phyloP scores from a whole-genome alignment of 2,888 invertebrate genomes.

The Urechis unicinctus region DNA sequence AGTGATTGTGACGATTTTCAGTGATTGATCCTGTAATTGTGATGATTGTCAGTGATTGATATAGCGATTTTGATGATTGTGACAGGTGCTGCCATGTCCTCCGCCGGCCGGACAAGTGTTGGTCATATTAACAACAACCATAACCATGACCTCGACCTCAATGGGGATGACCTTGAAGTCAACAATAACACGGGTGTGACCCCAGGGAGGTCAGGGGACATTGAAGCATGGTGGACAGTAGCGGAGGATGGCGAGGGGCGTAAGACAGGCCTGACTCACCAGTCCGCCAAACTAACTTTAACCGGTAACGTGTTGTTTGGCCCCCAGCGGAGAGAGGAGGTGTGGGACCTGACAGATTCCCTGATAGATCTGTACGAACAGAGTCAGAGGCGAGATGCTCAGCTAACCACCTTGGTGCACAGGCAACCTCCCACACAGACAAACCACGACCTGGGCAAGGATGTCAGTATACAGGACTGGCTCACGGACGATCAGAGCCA shows the following conservation, averaged over 20 bases:
- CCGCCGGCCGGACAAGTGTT: no score
- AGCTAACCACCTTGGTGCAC: background rate
- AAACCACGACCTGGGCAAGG: background rate
- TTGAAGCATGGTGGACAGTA: slow-evolving; percentile 22
- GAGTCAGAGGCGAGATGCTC: slow-evolving; percentile 9
- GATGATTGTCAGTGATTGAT: no score
- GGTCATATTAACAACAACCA: no score
- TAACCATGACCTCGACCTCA: background rate
- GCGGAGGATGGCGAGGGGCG: slow-evolving; percentile 8
- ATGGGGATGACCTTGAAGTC: background rate
- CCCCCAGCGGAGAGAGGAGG: slow-evolving; percentile 26
- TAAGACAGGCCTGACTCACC: slow-evolving; percentile 15
- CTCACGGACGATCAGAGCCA: slow-evolving; percentile 38
- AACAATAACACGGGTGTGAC: background rate
- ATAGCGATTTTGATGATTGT: no score
- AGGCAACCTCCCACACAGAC: background rate
- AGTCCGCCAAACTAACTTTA: slow-evolving; percentile 16
- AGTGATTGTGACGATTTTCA: no score
- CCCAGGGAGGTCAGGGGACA: background rate
- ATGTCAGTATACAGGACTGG: slow-evolving; percentile 34
- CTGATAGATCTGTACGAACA: slow-evolving; percentile 35
- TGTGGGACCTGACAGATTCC: slow-evolving; percentile 47
- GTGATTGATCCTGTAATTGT: no score
- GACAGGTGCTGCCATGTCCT: no score
- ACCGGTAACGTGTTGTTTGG: slow-evolving; percentile 18